Evolutionary conservation across 1,140 invertebrate genomes (phyloP).

Genomic region (Cecropterus lyciades): DNA sequence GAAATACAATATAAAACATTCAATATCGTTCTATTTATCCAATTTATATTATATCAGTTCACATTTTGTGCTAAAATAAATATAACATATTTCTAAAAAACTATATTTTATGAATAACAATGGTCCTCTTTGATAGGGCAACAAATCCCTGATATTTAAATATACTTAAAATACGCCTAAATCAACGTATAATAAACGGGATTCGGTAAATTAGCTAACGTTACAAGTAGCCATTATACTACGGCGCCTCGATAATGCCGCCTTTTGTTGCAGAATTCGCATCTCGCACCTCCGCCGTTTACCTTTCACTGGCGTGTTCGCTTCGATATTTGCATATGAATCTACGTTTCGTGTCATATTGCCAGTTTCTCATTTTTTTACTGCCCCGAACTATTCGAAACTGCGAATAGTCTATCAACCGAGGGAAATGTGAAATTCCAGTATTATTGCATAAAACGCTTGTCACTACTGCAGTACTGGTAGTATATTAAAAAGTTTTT

Average conservation of each 20-base stretch:
- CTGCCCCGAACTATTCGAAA: conserved; percentile 38
- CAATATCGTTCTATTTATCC: too few species aligned
- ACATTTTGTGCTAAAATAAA: too few species aligned
- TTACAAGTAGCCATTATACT: background rate
- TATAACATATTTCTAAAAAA: too few species aligned
- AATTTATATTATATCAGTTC: too few species aligned
- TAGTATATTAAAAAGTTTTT: too few species aligned
- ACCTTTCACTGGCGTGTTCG: conserved; percentile 59
- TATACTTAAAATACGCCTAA: background rate
- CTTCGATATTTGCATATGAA: conserved; percentile 73
- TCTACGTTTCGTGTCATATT: conserved; percentile 62
- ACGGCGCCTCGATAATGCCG: conserved; percentile 17
- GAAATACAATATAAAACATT: too few species aligned
- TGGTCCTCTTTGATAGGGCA: too few species aligned
- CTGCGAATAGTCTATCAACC: conserved; percentile 25
- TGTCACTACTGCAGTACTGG: too few species aligned
- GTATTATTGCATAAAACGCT: too few species aligned
- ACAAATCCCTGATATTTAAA: too few species aligned
- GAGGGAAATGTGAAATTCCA: conserved; percentile 12
- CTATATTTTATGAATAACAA: too few species aligned
- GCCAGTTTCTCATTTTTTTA: conserved; percentile 53
- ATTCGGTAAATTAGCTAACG: conserved; percentile 8
- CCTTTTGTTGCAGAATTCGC: conserved; percentile 24
- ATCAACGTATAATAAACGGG: conserved; percentile 7
- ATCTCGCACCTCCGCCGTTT: conserved; percentile 48